Conservation (phyloP, 2,888 invertebrate genomes). For the Schizotus pectinicornis region DNA sequence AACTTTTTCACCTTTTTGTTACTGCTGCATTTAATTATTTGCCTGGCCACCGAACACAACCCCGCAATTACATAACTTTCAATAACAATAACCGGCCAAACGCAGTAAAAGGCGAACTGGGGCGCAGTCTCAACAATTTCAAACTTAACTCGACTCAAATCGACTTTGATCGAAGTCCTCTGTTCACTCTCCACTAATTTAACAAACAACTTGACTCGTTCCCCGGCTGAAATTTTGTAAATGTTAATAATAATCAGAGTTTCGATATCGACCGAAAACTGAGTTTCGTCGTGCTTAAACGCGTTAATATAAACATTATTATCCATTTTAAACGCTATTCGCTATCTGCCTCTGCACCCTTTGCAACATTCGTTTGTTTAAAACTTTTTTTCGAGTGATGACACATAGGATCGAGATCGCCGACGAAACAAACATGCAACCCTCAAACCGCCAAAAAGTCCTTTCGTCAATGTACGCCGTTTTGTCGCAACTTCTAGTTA, state of each 20-base stretch:
- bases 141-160: constrained; percentile 53
- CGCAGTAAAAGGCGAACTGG: constrained; percentile 50
- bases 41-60: constrained; percentile 74
- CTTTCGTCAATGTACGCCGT: constrained; percentile 85
- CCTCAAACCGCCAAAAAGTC: constrained; percentile 83
- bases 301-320: constrained; percentile 34
- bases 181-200: constrained; percentile 17
- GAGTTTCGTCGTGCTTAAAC: constrained; percentile 16
- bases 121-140: constrained; percentile 57
- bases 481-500: constrained; percentile 84
- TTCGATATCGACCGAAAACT: constrained; percentile 37
- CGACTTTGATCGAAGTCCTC: constrained; percentile 48
- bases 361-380: constrained; percentile 71
- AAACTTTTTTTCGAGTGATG: constrained; percentile 68
- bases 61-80: constrained; percentile 74
- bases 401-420: constrained; percentile 70
- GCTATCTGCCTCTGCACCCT: constrained; percentile 75
- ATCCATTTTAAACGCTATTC: constrained; percentile 61
- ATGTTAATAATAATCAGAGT: constrained; percentile 38
- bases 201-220: constrained; percentile 33
- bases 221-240: constrained; percentile 34
- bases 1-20: constrained; percentile 58
- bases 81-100: constrained; percentile 69
- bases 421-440: constrained; percentile 70
- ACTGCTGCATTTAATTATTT: constrained; percentile 61